A percentile compares a stretch with the other conserved stretches of the same genome.
Evolutionary conservation across 1,140 invertebrate genomes (phyloP).

Genomic region (Maconellicoccus hirsutus): DNA sequence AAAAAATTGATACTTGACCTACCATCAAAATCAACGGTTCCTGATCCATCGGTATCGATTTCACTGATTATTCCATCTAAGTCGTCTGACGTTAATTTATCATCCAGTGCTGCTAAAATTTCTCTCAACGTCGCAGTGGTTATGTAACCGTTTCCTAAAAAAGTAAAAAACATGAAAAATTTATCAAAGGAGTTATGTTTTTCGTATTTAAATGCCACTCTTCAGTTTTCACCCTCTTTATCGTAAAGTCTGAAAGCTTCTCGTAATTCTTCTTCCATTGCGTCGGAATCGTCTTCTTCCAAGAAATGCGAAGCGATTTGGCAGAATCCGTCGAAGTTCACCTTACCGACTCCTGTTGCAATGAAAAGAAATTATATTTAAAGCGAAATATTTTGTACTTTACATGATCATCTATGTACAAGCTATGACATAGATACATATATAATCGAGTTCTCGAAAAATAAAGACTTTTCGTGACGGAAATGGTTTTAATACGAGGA

Average conservation of each 20-base stretch:
- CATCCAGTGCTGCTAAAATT: constrained; percentile 78
- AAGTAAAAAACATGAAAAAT: no score
- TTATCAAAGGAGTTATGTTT: no score
- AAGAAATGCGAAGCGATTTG: constrained; percentile 79
- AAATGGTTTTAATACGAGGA: not conserved
- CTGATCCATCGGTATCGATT: constrained; percentile 87
- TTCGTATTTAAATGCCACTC: no score
- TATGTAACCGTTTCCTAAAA: constrained; percentile 87
- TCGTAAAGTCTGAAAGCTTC: constrained; percentile 78
- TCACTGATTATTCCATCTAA: constrained; percentile 85
- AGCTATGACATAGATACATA: no score
- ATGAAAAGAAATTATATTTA: not conserved
- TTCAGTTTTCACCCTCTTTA: constrained; percentile 36
- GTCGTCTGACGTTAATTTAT: constrained; percentile 70
- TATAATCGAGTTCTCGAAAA: not conserved
- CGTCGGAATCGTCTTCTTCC: constrained; percentile 80
- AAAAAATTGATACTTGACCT: constrained; percentile 28
- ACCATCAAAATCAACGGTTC: constrained; percentile 83
- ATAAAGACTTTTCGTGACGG: not conserved
- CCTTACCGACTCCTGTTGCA: constrained; percentile 59
- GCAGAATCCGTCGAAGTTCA: constrained; percentile 89
- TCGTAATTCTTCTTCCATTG: constrained; percentile 86
- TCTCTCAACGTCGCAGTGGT: constrained; percentile 81
- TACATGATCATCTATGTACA: no score
- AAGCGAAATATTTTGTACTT: no score